Conservation (phyloP, 2,113 vertebrate species). For the Zeus faber region DNA sequence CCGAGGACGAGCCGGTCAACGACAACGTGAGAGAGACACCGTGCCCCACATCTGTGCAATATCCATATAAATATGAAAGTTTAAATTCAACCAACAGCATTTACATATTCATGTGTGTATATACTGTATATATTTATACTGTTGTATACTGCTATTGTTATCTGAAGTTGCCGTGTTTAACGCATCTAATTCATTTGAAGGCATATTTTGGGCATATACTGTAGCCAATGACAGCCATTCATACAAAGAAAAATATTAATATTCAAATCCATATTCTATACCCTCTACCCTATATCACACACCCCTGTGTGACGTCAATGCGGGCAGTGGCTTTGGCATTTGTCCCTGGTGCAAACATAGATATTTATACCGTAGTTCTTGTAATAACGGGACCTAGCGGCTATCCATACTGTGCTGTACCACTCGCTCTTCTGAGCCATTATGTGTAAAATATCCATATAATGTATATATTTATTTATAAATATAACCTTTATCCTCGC, state of each 20-base stretch:
- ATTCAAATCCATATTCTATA: not conserved
- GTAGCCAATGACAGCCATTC: too few relatives aligned
- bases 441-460: constrained; percentile 19
- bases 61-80: not conserved
- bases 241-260: not conserved
- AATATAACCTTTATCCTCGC: constrained; percentile 24
- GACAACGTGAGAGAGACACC: constrained; percentile 80
- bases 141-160: too few relatives aligned
- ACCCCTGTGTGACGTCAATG: constrained; percentile 3
- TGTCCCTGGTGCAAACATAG: constrained; percentile 5
- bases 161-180: too few relatives aligned
- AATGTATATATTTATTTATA: not conserved
- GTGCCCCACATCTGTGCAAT: not conserved
- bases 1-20: constrained; percentile 83
- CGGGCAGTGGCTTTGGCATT: constrained; percentile 15
- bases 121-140: too few relatives aligned
- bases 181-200: too few relatives aligned
- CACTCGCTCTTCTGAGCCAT: constrained; percentile 19
- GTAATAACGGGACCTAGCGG: constrained; percentile 20
- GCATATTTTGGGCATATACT: too few relatives aligned
- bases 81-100: too few relatives aligned
- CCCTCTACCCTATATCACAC: too few relatives aligned
- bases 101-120: too few relatives aligned
- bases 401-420: constrained; percentile 36
- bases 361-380: constrained; percentile 29